A percentile compares a stretch with the other conserved stretches of the same genome.
These are phyloP conservation scores for Drosophila novamexicana DNA, from an alignment of 1,140 invertebrate species.

Conservation along the genomic window DNA sequence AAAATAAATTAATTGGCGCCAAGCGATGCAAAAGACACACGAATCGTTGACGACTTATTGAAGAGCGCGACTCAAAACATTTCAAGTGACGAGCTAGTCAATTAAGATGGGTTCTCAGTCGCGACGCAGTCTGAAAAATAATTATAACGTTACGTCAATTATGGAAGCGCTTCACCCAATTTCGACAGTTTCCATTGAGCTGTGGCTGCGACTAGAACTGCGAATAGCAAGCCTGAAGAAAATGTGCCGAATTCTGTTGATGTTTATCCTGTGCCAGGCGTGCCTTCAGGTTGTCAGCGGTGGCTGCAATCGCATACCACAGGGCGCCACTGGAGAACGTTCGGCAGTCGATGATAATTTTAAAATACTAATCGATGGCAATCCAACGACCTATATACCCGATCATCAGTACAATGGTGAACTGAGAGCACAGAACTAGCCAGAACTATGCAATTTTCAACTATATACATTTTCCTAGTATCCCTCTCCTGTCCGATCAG, in stretches of 20 bases:
- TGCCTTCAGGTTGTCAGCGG: conserved; percentile 12
- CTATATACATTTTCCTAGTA: conserved; percentile 36
- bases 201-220: conserved; percentile 21
- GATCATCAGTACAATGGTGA: conserved; percentile 88
- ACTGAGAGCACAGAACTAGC: neutral
- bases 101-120: conserved; percentile 50
- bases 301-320: conserved; percentile 65
- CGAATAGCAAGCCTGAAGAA: neutral
- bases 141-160: conserved; percentile 59
- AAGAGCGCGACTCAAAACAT: conserved; percentile 39
- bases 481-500: conserved; percentile 67
- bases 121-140: conserved; percentile 52
- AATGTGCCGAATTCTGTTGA: conserved; percentile 23
- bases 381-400: conserved; percentile 88
- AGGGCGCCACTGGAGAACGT: conserved; percentile 66
- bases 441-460: neutral
- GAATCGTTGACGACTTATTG: conserved; percentile 27
- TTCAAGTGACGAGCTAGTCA: conserved; percentile 54
- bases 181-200: conserved; percentile 56
- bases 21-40: neutral
- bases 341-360: conserved; percentile 86
- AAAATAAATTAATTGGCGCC: conserved; percentile 41
- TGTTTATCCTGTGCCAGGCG: conserved; percentile 15
- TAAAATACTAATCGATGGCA: conserved; percentile 87
- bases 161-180: conserved; percentile 44